A percentile compares a stretch with the other conserved stretches of the same genome.
phyloP scores from a whole-genome alignment of 2,797 vertebrate genomes.

The Acropternis orthonyx region DNA sequence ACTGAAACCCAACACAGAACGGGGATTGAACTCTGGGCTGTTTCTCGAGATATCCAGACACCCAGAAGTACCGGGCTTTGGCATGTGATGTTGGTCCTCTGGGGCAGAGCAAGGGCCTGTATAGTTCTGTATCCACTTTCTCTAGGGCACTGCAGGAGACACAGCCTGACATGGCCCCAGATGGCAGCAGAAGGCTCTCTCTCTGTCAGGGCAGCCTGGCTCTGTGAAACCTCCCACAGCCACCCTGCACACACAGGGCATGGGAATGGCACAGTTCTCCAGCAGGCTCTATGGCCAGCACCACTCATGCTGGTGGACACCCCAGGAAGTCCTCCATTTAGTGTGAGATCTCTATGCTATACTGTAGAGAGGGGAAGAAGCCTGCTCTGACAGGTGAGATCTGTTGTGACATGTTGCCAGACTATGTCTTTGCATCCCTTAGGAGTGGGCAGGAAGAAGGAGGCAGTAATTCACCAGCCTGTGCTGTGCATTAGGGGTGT shows the following conservation, averaged over 20 bases:
- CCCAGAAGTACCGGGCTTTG: background rate
- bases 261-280: accelerated
- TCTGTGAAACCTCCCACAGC: background rate
- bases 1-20: constrained; percentile 76
- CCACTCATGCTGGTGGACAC: background rate
- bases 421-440: background rate
- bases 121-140: background rate
- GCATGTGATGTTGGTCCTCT: background rate
- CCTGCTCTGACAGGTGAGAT: background rate
- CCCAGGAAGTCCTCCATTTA: background rate
- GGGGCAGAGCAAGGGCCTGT: background rate
- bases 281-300: background rate
- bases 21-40: background rate
- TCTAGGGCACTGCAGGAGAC: background rate
- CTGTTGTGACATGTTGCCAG: background rate
- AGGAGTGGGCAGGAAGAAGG: background rate
- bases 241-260: background rate
- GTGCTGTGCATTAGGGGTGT: background rate
- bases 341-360: background rate
- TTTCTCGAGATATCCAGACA: background rate
- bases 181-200: background rate
- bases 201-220: background rate
- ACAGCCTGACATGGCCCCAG: background rate
- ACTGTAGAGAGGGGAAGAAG: background rate
- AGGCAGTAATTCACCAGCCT: background rate